Evolutionary conservation across 2,888 invertebrate genomes (phyloP), one percentile per base, ranked within the genome.

Genomic region (Sylvicola cinctus): DNA sequence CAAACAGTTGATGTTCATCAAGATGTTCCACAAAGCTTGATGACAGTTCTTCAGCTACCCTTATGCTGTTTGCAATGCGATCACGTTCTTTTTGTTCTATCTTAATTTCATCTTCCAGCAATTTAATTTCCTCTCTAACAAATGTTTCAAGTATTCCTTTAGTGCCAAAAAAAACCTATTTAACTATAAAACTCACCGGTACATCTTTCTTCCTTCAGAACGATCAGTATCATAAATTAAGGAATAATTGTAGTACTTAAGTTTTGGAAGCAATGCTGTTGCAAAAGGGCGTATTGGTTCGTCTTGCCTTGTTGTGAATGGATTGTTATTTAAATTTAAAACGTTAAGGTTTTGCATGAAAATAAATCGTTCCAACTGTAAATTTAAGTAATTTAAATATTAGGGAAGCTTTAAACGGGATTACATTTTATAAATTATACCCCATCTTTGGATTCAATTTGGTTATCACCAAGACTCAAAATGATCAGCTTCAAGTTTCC

Each of bases 381-480:
- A 45, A 39, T n/a, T n/a, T n/a, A n/a, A n/a, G n/a, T n/a, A n/a
- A n/a, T n/a, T n/a, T n/a, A n/a, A n/a, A n/a, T n/a, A n/a, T n/a
- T n/a, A n/a, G n/a, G n/a, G n/a, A n/a, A n/a, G n/a, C n/a, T n/a
- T n/a, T n/a, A n/a, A n/a, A n/a, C n/a, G n/a, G n/a, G n/a, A n/a
- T n/a, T n/a, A n/a, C n/a, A n/a, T n/a, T n/a, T n/a, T n/a, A n/a
- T n/a, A n/a, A n/a, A n/a, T n/a, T n/a, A n/a, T 59, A 84, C 84
- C 60, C 83, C 79, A 44, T 77, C 68, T 44, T 66, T 66, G 45
- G 77, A 70, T 36, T 63, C 60, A 39, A 91, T 72, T 32, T 65
- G 52, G 58, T 91, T 91, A 49, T 77, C 75, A n/a, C 88, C 88
- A 47, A 90, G 68, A 46, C 83, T 87, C 35, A 90, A 71, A 33